Base-by-base conservation (phyloP, 2,113 vertebrate genomes). In the Apus apus region DNA sequence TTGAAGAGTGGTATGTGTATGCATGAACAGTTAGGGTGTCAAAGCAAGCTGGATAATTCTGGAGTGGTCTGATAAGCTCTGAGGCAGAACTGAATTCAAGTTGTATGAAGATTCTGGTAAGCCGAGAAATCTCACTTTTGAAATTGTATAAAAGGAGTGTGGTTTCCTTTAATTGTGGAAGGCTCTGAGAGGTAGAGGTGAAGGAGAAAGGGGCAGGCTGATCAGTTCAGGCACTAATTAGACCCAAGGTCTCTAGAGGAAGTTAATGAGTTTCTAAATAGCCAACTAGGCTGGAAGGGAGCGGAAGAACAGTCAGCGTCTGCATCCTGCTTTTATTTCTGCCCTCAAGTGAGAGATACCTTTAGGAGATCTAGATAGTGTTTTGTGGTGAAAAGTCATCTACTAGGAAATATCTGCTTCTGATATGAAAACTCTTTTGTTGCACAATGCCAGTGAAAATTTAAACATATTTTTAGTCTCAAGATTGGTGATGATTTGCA, bases 231-330 rank as follows among this genome's bases (percentile, higher is more conserved):
- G 60, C 26, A 92, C 71, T 93, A 93, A 93, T 95, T 88, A 92
- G 76, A 86, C 86, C 46, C 70, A 94, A 94, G 81, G 93, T 96
- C 89, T 83, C 27, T 68, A 93, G 78, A 34, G 53, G 50, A 89
- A 96, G 91, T 94, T 96, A 96, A 96, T 95, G 71, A 93, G 87
- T 95, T 91, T 93, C 93, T 94, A 97, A 95, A 89, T 68, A 78
- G 36, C 68, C 86, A 87, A 57, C 27, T 9, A 68, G 50, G 70
- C 70, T 91, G 78, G 66, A 65, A 79, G 16, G 30, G 36, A 89
- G 79, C 0, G 0, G 76, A 91, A 94, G 58, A 66, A 76, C 7
- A 68, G 15, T 73, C 58, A 83, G 22, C 36, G 45, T 91, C 66
- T 1, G 2, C 73, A 91, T 78, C 89, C 66, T 91, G 61, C 58